Evolutionary conservation across 2,113 vertebrate genomes (phyloP).

Genomic region (Oncorhynchus nerka): DNA sequence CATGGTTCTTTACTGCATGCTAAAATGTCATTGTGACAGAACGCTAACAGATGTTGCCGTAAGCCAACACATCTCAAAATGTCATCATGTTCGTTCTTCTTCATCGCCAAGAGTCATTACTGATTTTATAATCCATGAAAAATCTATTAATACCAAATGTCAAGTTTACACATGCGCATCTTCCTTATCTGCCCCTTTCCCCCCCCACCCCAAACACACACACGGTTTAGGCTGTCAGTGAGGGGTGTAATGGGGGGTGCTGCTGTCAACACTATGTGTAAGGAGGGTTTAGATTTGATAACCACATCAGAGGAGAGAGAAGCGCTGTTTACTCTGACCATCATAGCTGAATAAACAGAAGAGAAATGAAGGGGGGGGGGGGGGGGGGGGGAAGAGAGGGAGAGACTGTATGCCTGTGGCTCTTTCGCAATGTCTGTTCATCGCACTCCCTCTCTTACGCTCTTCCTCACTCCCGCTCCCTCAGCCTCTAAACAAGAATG

Average conservation of each 20-base stretch:
- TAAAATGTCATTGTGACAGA: background rate
- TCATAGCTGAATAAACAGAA: background rate
- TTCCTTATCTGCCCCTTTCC: too few relatives aligned
- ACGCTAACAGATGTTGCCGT: background rate
- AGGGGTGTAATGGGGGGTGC: too few relatives aligned
- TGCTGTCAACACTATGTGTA: background rate
- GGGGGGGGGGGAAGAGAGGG: background rate
- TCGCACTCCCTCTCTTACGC: background rate
- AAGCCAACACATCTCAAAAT: background rate
- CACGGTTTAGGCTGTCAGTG: background rate
- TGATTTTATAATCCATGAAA: background rate
- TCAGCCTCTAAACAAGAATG: background rate
- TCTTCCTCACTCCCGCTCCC: background rate
- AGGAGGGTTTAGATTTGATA: background rate
- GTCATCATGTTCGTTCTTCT: background rate
- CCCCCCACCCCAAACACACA: background rate
- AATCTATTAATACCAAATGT: background rate
- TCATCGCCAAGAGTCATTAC: background rate
- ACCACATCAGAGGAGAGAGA: background rate
- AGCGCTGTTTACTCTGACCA: background rate
- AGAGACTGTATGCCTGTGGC: background rate
- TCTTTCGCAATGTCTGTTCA: background rate
- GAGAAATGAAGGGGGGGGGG: too few relatives aligned
- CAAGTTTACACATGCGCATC: background rate
- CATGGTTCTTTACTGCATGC: background rate